Evolutionary conservation across 2,797 vertebrate genomes (phyloP).

Genomic region (Macropodus opercularis): DNA sequence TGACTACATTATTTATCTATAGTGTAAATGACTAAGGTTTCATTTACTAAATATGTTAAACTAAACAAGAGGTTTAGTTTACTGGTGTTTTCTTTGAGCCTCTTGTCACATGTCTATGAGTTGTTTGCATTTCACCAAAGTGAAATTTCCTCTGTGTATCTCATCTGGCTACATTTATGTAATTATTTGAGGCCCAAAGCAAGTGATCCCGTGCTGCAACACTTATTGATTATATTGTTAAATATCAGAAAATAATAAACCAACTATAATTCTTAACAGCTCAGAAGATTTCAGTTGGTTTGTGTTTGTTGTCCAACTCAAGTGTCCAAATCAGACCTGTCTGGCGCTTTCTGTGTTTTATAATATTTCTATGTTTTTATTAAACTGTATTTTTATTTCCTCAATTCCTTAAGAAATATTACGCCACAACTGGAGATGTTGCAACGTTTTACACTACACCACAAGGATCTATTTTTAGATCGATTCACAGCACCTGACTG

Average conservation of each 20-base stretch:
- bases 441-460: background rate
- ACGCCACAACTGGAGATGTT: background rate
- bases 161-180: background rate
- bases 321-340: too few species aligned
- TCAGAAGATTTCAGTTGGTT: background rate
- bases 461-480: background rate
- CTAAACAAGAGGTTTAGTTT: background rate
- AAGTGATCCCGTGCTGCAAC: background rate
- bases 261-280: too few species aligned
- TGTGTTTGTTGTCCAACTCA: background rate
- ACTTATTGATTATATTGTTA: too few species aligned
- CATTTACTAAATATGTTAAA: background rate
- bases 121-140: background rate
- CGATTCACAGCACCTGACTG: slow-evolving; percentile 17
- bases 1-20: background rate
- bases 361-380: too few species aligned
- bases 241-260: too few species aligned
- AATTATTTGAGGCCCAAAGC: background rate
- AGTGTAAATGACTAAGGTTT: too few species aligned
- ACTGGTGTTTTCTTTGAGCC: background rate
- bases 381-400: too few species aligned
- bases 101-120: background rate
- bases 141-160: background rate
- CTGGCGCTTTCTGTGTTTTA: too few species aligned
- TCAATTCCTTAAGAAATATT: background rate